Conservation (phyloP, 2,113 vertebrate species). For the Tetrax tetrax region DNA sequence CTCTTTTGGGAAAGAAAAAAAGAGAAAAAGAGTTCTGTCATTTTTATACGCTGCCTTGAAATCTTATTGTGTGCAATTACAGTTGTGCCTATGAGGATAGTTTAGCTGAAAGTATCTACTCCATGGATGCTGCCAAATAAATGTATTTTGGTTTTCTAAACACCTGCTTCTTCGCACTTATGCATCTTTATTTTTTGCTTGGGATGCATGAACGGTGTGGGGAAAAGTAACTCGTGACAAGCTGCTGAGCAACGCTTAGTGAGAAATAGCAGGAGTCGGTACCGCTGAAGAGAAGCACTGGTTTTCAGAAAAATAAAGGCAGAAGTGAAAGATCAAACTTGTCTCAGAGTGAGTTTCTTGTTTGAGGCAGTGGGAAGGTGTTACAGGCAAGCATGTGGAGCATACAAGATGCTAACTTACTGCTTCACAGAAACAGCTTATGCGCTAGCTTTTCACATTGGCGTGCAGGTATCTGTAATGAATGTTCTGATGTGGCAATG, state of each 20-base stretch:
- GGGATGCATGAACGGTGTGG: background rate
- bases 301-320: conserved; percentile 7
- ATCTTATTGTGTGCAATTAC: background rate
- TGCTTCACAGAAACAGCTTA: background rate
- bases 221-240: conserved; percentile 38
- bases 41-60: background rate
- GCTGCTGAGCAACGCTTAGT: background rate
- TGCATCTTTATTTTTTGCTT: conserved; percentile 24
- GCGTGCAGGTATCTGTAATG: background rate
- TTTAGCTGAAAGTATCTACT: background rate
- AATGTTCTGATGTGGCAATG: background rate
- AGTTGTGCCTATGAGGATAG: background rate
- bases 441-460: background rate
- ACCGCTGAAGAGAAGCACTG: background rate
- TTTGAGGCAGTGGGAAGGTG: conserved; percentile 48
- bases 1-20: background rate
- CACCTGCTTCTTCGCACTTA: conserved; percentile 24
- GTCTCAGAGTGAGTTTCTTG: background rate
- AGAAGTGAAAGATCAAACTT: conserved; percentile 7
- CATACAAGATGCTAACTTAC: background rate
- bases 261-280: background rate
- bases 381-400: background rate
- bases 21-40: background rate
- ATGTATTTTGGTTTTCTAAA: background rate
- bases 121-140: background rate